A percentile compares a stretch with the other conserved stretches of the same genome.
Conservation (phyloP, 2,888 invertebrate species). For the Nemurella pictetii region DNA sequence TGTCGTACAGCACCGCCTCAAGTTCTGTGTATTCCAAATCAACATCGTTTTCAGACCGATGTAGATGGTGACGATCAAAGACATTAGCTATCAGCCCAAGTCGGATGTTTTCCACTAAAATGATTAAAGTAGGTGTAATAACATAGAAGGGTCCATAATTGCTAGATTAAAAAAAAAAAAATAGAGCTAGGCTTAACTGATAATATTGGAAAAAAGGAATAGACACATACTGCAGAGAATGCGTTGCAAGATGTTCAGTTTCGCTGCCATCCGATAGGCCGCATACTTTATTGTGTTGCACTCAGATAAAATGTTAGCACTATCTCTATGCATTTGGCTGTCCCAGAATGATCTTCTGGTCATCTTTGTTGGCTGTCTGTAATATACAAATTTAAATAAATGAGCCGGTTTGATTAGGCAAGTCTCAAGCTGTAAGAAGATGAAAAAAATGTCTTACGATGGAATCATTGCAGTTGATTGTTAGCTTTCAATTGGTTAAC, state of each 20-base stretch:
- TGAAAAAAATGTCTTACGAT: neutral
- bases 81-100: conserved; percentile 67
- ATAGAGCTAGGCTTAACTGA: too few species aligned
- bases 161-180: neutral
- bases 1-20: conserved; percentile 72
- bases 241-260: conserved; percentile 65
- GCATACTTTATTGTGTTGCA: conserved; percentile 74
- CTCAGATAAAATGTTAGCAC: conserved; percentile 54
- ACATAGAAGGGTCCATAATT: neutral
- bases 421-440: neutral
- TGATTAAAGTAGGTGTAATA: conserved; percentile 25
- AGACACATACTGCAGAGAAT: conserved; percentile 64
- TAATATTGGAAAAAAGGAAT: neutral
- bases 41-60: conserved; percentile 68
- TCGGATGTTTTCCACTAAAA: conserved; percentile 57
- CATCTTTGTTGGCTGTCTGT: neutral
- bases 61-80: conserved; percentile 71
- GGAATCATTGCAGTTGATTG: neutral
- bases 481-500: neutral
- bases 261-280: conserved; percentile 75
- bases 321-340: neutral
- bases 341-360: conserved; percentile 17
- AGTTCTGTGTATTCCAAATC: conserved; percentile 68
- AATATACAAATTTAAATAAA: neutral
- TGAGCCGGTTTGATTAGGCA: too few species aligned